Evolutionary conservation across 1,140 invertebrate species (phyloP).

Genomic region (Neotoxoptera formosana): DNA sequence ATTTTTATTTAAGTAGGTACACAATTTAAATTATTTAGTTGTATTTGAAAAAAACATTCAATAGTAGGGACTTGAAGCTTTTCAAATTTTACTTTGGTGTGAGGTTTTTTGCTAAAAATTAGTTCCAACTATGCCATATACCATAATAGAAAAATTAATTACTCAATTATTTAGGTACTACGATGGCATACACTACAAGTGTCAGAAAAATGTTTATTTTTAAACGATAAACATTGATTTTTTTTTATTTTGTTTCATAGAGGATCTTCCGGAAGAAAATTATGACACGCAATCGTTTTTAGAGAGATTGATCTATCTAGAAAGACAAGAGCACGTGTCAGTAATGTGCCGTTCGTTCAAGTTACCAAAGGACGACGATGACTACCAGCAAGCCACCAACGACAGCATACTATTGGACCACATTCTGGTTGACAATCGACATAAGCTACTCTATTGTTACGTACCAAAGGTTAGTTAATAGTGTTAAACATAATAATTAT

Average conservation of each 20-base stretch:
- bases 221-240: background rate
- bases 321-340: constrained; percentile 61
- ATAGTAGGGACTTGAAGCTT: background rate
- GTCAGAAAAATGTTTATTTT: background rate
- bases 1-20: no score
- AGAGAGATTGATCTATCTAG: constrained; percentile 59
- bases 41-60: no score
- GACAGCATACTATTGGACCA: constrained; percentile 68
- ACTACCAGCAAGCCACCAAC: constrained; percentile 55
- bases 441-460: constrained; percentile 88
- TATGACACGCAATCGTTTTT: constrained; percentile 49
- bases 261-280: constrained; percentile 24
- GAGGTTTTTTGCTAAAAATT: background rate
- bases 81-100: background rate
- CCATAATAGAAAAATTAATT: background rate
- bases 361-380: background rate
- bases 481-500: background rate
- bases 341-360: constrained; percentile 59
- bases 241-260: background rate
- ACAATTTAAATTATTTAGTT: no score
- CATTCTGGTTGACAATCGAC: constrained; percentile 80
- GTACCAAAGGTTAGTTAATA: constrained; percentile 81
- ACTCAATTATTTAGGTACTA: background rate
- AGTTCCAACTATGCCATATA: background rate
- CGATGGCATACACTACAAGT: background rate